Conservation (phyloP, 2,888 invertebrate genomes). For the Chouioia cunea region DNA sequence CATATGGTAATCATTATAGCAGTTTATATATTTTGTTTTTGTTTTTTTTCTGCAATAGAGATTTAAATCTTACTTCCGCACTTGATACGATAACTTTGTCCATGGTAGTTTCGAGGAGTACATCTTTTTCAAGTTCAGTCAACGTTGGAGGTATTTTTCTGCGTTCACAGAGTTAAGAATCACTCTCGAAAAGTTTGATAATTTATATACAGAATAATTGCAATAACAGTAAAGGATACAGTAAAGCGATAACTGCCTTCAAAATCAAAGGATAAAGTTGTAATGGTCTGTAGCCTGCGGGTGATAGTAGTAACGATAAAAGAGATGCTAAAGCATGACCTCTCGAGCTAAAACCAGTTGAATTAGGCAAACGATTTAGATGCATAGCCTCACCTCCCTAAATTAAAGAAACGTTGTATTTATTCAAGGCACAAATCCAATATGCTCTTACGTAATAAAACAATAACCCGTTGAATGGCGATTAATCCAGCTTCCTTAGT, state of each 20-base stretch:
- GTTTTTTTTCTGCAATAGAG: not conserved
- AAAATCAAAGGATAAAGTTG: conserved; percentile 60
- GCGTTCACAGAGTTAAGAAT: not conserved
- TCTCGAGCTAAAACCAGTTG: conserved; percentile 54
- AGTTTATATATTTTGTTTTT: too few species aligned
- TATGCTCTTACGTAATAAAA: too few species aligned
- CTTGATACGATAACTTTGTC: conserved; percentile 62
- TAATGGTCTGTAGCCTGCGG: conserved; percentile 60
- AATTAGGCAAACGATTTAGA: conserved; percentile 55
- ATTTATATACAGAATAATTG: not conserved
- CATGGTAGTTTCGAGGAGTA: conserved; percentile 59
- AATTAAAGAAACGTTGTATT: conserved; percentile 4
- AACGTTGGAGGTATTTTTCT: conserved; percentile 59
- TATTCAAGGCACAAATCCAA: too few species aligned
- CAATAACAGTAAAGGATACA: conserved; percentile 54
- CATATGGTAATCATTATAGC: not conserved
- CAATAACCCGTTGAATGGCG: conserved; percentile 58
- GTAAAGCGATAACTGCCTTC: conserved; percentile 57
- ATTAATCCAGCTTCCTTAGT: conserved; percentile 60
- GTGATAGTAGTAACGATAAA: conserved; percentile 57
- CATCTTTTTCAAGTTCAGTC: conserved; percentile 57
- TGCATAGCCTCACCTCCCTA: conserved; percentile 59
- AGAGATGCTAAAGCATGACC: conserved; percentile 57
- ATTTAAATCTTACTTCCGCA: conserved; percentile 52
- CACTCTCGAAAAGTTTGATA: not conserved